Conservation (phyloP, 2,888 invertebrate genomes). For the Spodoptera littoralis region DNA sequence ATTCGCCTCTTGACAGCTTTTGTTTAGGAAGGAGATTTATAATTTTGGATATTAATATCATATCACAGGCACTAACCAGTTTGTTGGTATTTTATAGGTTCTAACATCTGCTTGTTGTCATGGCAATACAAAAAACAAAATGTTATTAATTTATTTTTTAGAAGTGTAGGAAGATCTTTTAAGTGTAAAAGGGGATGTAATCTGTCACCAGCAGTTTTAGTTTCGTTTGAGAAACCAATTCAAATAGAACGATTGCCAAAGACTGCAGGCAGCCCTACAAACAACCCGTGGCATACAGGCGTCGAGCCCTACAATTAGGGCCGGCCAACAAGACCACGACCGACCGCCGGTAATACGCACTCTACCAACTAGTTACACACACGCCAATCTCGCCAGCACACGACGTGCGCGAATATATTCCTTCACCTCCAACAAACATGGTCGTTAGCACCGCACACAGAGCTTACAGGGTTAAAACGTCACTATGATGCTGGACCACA, state of each 20-base stretch:
- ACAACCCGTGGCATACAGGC: conserved; percentile 76
- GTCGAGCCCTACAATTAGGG: conserved; percentile 88
- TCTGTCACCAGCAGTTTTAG: no score
- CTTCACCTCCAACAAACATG: conserved; percentile 50
- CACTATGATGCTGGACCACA: conserved; percentile 66
- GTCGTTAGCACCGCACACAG: conserved; percentile 47
- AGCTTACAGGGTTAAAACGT: conserved; percentile 68
- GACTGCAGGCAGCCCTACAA: conserved; percentile 71
- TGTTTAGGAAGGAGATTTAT: conserved; percentile 26
- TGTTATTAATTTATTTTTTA: no score
- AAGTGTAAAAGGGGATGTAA: no score
- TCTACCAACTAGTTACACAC: conserved; percentile 80
- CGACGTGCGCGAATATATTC: conserved; percentile 44
- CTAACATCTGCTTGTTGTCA: not conserved
- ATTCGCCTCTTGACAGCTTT: conserved; percentile 33
- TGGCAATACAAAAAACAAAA: no score
- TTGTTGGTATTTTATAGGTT: not conserved
- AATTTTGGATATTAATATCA: conserved; percentile 17
- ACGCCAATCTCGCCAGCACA: conserved; percentile 53
- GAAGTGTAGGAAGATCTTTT: no score
- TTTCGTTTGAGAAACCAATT: not conserved
- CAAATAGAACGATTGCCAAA: not conserved
- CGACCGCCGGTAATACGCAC: conserved; percentile 80
- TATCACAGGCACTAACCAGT: not conserved
- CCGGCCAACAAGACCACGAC: conserved; percentile 77